Conservation (phyloP, 2,113 vertebrate species). For the Spermophilus dauricus region DNA sequence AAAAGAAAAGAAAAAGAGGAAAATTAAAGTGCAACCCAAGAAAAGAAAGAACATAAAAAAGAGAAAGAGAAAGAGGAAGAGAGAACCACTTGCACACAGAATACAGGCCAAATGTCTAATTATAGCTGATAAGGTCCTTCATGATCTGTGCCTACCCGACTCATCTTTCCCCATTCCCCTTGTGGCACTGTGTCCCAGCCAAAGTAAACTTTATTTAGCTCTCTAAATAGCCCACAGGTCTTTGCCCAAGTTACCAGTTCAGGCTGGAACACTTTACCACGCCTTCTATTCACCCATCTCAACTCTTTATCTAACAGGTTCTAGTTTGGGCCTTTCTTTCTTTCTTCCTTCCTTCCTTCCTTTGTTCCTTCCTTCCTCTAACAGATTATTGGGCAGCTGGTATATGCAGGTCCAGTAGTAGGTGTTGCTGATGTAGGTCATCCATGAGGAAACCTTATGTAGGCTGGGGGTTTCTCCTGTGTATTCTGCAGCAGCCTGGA, state of each 20-base stretch:
- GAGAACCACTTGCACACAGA: neutral
- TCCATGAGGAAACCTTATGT: neutral
- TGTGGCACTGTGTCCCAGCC: slow-evolving; percentile 66
- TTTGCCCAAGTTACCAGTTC: neutral
- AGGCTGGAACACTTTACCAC: neutral
- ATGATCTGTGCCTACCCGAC: slow-evolving; percentile 45
- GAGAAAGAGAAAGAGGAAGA: too few species aligned
- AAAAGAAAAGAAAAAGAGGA: too few species aligned
- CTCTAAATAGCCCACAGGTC: slow-evolving; percentile 66
- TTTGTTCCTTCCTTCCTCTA: neutral
- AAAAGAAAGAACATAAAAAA: neutral
- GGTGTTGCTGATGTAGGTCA: neutral
- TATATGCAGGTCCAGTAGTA: neutral
- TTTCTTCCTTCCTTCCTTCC: neutral
- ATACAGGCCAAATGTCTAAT: slow-evolving; percentile 65
- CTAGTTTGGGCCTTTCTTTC: neutral
- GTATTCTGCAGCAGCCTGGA: neutral
- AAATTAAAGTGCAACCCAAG: slow-evolving; percentile 23
- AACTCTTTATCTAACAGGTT: neutral
- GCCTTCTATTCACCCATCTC: neutral
- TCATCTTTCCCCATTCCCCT: slow-evolving; percentile 68
- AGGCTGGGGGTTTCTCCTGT: neutral
- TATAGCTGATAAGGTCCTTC: slow-evolving; percentile 66
- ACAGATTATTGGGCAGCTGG: neutral
- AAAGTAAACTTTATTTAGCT: slow-evolving; percentile 69